Base-by-base conservation (phyloP, 2,113 vertebrate genomes). In the Benitochromis conjunctus region DNA sequence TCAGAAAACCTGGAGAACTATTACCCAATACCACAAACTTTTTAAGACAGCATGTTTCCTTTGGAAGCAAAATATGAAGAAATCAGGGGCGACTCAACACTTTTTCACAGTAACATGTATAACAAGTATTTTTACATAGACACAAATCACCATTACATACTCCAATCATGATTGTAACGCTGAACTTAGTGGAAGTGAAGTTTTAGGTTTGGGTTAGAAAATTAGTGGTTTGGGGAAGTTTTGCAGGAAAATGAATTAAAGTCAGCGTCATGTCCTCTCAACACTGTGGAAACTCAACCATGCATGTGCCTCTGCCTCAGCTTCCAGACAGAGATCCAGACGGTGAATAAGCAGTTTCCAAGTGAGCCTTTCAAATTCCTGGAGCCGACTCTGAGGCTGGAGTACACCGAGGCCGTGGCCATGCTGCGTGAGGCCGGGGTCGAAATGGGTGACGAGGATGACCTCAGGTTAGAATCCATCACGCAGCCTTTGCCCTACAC, bases 361-460 rank as follows among this genome's bases (percentile, higher is more conserved):
- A 97, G 98, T 77, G 99, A 99, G 89, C 98, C 98, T 3, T 99
- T 99, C 94, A 99, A 98, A 91, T 99, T 99, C 94, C 95, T 99
- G 96, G 99, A 99, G 94, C 99, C 99, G 51, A 98, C 98, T 6
- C 96, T 99, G 93, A 97, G 98, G 88, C 95, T 99, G 92, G 98
- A 99, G 81, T 99, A 97, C 92, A 91, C 90, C 5, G 98, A 99
- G 93, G 98, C 89, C 3, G 81, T 99, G 89, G 98, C 98, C 89
- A 98, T 99, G 97, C 97, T 99, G 57, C 96, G 82, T 2, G 97
- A 98, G 92, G 98, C 98, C 16, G 99, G 99, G 12, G 96, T 99
- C 80, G 98, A 99, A 94, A 99, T 99, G 98, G 98, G 97, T 0
- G 98, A 99, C 56, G 99, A 99, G 87, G 99, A 99, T 3, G 99